Base-by-base conservation (phyloP, 92 coral and sea anemone species). In the Anthopleura xanthogrammica region DNA sequence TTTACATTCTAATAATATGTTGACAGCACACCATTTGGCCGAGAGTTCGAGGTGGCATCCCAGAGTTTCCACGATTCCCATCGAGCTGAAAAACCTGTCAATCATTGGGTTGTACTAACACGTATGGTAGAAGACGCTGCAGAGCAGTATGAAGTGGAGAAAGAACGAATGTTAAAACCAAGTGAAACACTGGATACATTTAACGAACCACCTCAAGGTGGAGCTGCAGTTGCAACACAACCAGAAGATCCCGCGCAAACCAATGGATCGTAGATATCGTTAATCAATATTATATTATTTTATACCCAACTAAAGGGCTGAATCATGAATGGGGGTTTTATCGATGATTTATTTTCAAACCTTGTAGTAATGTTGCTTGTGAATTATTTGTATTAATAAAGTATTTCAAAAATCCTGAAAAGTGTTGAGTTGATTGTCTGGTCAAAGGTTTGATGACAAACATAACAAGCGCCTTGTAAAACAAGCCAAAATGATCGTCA, bases 21-120 rank as follows among this genome's bases (percentile, higher is more conserved):
- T 48, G 7, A 55, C 77, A 97, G 99, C 84, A 97, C 99, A 55
- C 98, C 98, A 55, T 97, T 97, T 82, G 99, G 99, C 23, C 94
- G 99, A 77, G 99, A 97, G 78, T 90, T 76, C 75, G 99, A 97
- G 43, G 91, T 94, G 17, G 93, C 89, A 2, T 93, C 99, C 42
- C 95, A 97, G 80, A 93, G 98, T 0, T 89, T 86, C 54, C 80
- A 94, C 10, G 98, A 97, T 72, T 97, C 99, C 29, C 99, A 96
- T 83, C 90, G 94, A 72, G 99, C 99, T 29, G 99, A 97, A 40
- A 92, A 70, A 86, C 95, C 99, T 12, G 75, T 86, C 41, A 97
- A 97, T 72, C 99, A 92, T 83, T 97, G 99, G 99, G 99, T 94
- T 12, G 85, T 97, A 75, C 82, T 88, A 20, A 86, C 89, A 36